Percentiles rank a stretch among this genome's conserved stretches.
Evolutionary conservation across 1,140 invertebrate species (phyloP).

Genomic region (Drosophila setifemur): DNA sequence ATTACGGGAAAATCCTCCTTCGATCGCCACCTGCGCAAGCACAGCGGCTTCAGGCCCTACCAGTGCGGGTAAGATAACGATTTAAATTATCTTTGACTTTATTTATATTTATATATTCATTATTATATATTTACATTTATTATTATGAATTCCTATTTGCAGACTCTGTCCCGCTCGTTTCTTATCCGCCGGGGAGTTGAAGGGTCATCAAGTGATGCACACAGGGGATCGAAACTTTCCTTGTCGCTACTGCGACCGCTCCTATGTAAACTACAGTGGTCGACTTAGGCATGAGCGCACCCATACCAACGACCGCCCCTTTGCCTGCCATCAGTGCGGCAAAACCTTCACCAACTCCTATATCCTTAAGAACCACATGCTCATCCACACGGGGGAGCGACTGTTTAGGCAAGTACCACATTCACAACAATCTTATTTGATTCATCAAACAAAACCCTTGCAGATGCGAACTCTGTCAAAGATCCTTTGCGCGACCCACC

Average conservation of each 20-base stretch:
- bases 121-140: not conserved
- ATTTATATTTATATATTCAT: not conserved
- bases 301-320: constrained; percentile 85
- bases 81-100: too few relatives aligned
- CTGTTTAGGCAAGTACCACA: constrained; percentile 42
- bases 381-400: constrained; percentile 68
- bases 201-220: constrained; percentile 69
- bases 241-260: constrained; percentile 62
- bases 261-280: constrained; percentile 67
- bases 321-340: constrained; percentile 84
- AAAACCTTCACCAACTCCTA: constrained; percentile 84
- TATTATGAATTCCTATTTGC: not conserved
- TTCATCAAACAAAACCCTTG: not conserved
- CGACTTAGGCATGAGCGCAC: constrained; percentile 80
- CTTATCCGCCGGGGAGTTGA: constrained; percentile 65
- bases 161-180: constrained; percentile 67
- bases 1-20: constrained; percentile 59
- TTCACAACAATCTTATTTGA: not conserved
- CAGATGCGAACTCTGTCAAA: constrained; percentile 62
- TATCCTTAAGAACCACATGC: constrained; percentile 68
- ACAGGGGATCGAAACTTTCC: constrained; percentile 61
- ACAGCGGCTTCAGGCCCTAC: constrained; percentile 61
- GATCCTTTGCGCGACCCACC: constrained; percentile 57
- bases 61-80: constrained; percentile 57
- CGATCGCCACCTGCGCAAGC: constrained; percentile 66